A percentile compares a stretch with the other conserved stretches of the same genome.
phyloP scores from a whole-genome alignment of 2,113 vertebrate genomes.

The Aspiorhynchus laticeps region DNA sequence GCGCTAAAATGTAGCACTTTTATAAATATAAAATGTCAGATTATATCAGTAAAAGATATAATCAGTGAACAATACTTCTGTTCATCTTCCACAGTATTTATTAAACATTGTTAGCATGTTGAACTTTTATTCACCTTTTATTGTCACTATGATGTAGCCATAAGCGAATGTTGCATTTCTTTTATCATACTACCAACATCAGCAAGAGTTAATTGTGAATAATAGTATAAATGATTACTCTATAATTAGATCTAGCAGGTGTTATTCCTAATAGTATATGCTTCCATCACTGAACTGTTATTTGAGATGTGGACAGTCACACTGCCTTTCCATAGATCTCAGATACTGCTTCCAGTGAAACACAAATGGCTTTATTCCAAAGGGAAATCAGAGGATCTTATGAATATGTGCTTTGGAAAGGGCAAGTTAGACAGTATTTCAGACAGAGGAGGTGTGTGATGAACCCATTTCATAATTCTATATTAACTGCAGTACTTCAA shows the following conservation, averaged over 20 bases:
- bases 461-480: not conserved
- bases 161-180: not conserved
- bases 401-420: not conserved
- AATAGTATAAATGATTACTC: not conserved
- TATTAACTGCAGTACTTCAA: not conserved
- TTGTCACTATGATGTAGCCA: not conserved
- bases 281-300: not conserved
- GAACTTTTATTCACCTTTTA: not conserved
- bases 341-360: not conserved
- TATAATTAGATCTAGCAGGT: not conserved
- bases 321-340: not conserved
- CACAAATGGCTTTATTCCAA: not conserved
- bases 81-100: constrained; percentile 5
- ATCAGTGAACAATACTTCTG: not conserved
- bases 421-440: not conserved
- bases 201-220: not conserved
- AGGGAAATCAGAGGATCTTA: not conserved
- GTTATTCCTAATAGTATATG: not conserved
- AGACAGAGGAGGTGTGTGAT: not conserved
- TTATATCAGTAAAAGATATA: not conserved
- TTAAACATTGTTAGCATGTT: not conserved
- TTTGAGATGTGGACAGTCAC: not conserved
- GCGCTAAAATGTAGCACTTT: constrained; percentile 41
- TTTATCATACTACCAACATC: not conserved
- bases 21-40: not conserved